A percentile compares a stretch with the other conserved stretches of the same genome.
Conservation (phyloP, 2,888 invertebrate species). For the Ametastegia equiseti region DNA sequence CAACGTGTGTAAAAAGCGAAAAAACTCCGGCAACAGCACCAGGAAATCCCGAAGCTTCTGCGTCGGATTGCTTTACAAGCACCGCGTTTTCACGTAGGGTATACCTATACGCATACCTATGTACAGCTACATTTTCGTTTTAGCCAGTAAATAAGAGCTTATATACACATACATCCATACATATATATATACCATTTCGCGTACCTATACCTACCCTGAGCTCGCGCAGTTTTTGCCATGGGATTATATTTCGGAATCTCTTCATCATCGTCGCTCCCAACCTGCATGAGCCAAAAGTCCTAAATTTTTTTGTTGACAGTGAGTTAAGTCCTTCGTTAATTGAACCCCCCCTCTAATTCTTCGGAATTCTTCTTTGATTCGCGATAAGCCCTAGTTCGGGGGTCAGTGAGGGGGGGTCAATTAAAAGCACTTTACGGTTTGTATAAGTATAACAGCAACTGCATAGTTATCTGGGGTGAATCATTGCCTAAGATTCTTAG, state of each 20-base stretch:
- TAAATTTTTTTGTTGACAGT: slow-evolving; percentile 31
- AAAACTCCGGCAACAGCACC: not conserved
- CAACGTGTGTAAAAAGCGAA: not conserved
- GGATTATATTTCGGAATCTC: not conserved
- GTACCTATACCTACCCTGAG: not conserved
- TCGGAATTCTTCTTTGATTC: slow-evolving; percentile 20
- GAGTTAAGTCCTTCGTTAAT: slow-evolving; percentile 24
- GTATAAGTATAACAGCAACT: not conserved
- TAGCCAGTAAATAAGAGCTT: slow-evolving; percentile 13
- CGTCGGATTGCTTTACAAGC: slow-evolving; percentile 10
- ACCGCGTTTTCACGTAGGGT: not conserved
- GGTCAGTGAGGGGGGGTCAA: slow-evolving; percentile 31
- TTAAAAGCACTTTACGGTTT: slow-evolving; percentile 22
- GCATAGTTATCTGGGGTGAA: slow-evolving; percentile 1
- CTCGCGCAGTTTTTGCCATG: not conserved
- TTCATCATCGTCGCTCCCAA: not conserved
- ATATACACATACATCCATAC: no score
- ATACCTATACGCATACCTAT: not conserved
- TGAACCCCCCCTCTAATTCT: no score
- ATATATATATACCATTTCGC: not conserved
- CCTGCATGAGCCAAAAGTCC: not conserved
- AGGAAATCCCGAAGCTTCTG: not conserved
- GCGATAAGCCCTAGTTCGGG: slow-evolving; percentile 28
- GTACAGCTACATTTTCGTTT: slow-evolving; percentile 8
- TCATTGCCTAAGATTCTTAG: not conserved